Evolutionary conservation across 2,888 invertebrate genomes (phyloP).

Genomic region (Tridacna gigas): DNA sequence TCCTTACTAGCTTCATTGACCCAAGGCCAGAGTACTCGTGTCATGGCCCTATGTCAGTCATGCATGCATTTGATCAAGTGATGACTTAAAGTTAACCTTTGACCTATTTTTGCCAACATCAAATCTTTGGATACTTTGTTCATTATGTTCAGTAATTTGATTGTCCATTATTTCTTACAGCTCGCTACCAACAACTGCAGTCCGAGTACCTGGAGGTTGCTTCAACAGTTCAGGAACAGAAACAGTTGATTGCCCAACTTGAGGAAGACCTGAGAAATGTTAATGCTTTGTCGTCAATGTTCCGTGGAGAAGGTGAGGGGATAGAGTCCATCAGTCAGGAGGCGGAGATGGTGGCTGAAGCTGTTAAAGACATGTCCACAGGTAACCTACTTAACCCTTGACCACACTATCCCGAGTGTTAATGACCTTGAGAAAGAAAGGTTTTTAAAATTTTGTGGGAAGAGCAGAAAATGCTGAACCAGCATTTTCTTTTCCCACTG

Average conservation of each 20-base stretch:
- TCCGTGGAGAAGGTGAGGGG: slow-evolving; percentile 85
- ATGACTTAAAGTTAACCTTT: too few species aligned
- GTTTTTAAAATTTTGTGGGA: too few species aligned
- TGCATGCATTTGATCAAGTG: too few species aligned
- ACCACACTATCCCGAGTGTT: too few species aligned
- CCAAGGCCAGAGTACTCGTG: too few species aligned
- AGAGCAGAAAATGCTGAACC: neutral
- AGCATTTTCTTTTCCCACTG: neutral
- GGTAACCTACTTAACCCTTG: neutral
- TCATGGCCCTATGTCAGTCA: too few species aligned
- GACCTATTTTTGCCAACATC: too few species aligned
- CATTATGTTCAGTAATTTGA: too few species aligned
- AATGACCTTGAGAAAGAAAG: too few species aligned
- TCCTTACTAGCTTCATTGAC: too few species aligned
- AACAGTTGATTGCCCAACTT: slow-evolving; percentile 83
- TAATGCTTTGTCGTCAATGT: slow-evolving; percentile 84
- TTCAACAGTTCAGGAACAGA: slow-evolving; percentile 83
- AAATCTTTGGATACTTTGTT: too few species aligned
- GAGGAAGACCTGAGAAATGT: slow-evolving; percentile 85
- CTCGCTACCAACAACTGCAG: slow-evolving; percentile 77
- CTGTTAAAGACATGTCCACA: slow-evolving; percentile 77
- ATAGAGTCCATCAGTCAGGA: slow-evolving; percentile 55
- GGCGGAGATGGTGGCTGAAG: slow-evolving; percentile 81
- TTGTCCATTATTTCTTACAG: slow-evolving; percentile 39
- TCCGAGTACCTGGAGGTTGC: slow-evolving; percentile 80